Evolutionary conservation across 1,140 invertebrate genomes (phyloP), one percentile per base, ranked within the genome.

Genomic region (Drosophila nasuta): DNA sequence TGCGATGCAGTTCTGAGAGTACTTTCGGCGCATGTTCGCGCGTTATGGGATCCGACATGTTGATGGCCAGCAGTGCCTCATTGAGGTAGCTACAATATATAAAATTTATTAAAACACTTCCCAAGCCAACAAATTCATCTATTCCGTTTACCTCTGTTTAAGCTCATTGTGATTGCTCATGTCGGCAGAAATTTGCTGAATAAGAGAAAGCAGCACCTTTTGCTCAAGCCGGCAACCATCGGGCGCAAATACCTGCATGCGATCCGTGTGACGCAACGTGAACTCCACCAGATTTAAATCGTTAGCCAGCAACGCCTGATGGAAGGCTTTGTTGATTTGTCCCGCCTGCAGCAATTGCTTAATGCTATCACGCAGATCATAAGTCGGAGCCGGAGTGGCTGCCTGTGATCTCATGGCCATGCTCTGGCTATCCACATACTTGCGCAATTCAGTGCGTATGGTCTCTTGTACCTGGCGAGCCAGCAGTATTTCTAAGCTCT

Each of bases 141-240:
- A 25, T 15, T 8, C 28, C 8, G 5, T 20, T 67, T 43, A 98
- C 97, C 95, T 97, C 77, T 97, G 95, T 93, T 98, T 98, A 3
- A 98, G 94, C 80, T 97, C 96, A n/a, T 97, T 97, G 82, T 97
- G 95, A 60, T 95, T 94, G 28, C 94, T 94, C 92, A 99, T 95
- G 92, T 98, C 97, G 1, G 96, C 96, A 3, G 97, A 96, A 2
- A 99, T 94, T 91, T 99, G 98, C 92, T 98, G 97, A 75, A 99
- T 97, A 1, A 99, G 94, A 1, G 97, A 98, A 28, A 99, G 93
- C 57, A 99, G 94, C 43, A 98, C 97, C 77, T 96, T 96, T 88
- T 98, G 97, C 60, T 96, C 95, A 10, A 97, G 93, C 10, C 95
- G 94, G 91, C 95, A 96, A 1, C 95, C 94, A 0, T 87, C 82